Base-by-base conservation (phyloP, 2,888 invertebrate genomes). In the Calameuta filiformis region DNA sequence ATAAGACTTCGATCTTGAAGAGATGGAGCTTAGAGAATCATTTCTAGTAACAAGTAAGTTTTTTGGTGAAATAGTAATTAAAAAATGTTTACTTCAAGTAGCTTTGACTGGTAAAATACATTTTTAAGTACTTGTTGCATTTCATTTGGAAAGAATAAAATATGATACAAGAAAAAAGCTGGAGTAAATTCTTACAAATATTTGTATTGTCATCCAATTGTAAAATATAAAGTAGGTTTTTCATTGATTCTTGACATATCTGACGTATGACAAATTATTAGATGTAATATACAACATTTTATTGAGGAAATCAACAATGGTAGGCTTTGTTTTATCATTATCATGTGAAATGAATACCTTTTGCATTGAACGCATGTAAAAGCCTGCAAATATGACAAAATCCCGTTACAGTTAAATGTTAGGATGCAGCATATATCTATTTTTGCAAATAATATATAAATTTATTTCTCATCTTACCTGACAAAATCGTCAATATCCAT, bases 401-500 rank as follows among this genome's bases (percentile, higher is more conserved):
- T 77, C 12, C 77, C 76, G 35, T n/a, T 77, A 40, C 68, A n/a
- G 75, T 75, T 76, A 73, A 56, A n/a, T 74, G 35, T 71, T 35
- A 69, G 3, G 15, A 68, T 37, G 35, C 56, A 40, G 75, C 35
- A 40, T 68, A 15, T 23, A 23, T 56, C 56, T 56, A 23, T 56
- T 56, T 56, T 9, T 23, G 9, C 23, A 56, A 56, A 56, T 40
- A 40, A 40, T 23, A 23, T 56, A 12, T 31, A 31, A n/a, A 30
- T 15, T 33, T 30, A 3, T 71, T 71, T 71, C 34, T 31, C 56
- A 12, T 33, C 91, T 83, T 92, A 94, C 93, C 93, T 94, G 92
- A 98, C 95, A 90, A 99, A 99, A 90, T 99, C 99, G 93, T 99
- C 99, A 84, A 97, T 95, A 89, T 98, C 98, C 98, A 99, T 97